phyloP scores from a whole-genome alignment of 2,797 vertebrate genomes.

The Trichosurus vulpecula region DNA sequence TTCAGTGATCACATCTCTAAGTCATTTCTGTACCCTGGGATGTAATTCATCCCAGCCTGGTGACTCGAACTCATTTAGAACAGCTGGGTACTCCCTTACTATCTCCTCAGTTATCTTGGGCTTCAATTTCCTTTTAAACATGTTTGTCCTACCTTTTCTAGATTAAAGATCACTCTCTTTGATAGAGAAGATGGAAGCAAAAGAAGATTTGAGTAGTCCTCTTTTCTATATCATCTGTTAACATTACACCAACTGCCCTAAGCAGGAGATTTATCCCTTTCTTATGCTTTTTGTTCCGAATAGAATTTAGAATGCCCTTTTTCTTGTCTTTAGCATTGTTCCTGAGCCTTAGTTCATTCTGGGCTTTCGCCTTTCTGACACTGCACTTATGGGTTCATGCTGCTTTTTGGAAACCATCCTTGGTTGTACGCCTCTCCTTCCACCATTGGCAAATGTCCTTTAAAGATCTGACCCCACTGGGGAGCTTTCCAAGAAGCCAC shows the following conservation, averaged over 20 bases:
- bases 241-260: constrained; percentile 69
- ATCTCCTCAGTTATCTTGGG: constrained; percentile 49
- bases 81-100: constrained; percentile 42
- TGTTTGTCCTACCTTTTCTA: constrained; percentile 62
- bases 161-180: constrained; percentile 68
- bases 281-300: constrained; percentile 68
- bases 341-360: constrained; percentile 48
- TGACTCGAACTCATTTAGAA: constrained; percentile 62
- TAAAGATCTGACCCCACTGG: not conserved
- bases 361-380: constrained; percentile 57
- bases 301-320: constrained; percentile 70
- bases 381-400: constrained; percentile 30
- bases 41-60: constrained; percentile 42
- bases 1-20: constrained; percentile 36
- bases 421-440: not conserved
- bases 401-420: not conserved
- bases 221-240: constrained; percentile 75
- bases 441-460: not conserved
- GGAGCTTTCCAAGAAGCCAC: not conserved
- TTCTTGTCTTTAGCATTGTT: constrained; percentile 75
- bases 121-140: constrained; percentile 40
- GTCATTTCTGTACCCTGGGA: constrained; percentile 42
- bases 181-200: constrained; percentile 66
- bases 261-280: constrained; percentile 73
- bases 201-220: constrained; percentile 66